Conservation (phyloP, 1,140 invertebrate genomes). For the Pseudobourletiella spinata region DNA sequence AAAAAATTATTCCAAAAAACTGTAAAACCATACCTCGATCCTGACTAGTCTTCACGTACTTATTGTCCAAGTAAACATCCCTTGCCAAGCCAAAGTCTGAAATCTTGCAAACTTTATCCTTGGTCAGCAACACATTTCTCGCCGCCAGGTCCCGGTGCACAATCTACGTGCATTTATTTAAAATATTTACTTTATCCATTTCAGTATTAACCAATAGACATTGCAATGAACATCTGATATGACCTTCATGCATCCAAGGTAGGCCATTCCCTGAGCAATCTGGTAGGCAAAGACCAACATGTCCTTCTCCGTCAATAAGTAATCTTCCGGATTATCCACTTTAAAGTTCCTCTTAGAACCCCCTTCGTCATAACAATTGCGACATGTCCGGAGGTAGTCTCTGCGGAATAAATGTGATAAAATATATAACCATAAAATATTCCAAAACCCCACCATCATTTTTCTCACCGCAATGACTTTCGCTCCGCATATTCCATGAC, state of each 20-base stretch:
- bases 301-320: conserved; percentile 54
- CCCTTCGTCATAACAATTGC: too few relatives aligned
- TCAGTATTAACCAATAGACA: too few relatives aligned
- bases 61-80: conserved; percentile 70
- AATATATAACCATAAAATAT: too few relatives aligned
- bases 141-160: conserved; percentile 77
- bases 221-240: too few relatives aligned
- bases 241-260: conserved; percentile 74
- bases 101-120: conserved; percentile 69
- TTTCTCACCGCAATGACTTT: conserved; percentile 58
- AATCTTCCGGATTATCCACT: conserved; percentile 7
- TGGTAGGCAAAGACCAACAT: conserved; percentile 77
- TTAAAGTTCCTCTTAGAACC: too few relatives aligned
- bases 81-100: conserved; percentile 78
- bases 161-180: conserved; percentile 50
- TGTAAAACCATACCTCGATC: conserved; percentile 57
- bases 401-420: conserved; percentile 17
- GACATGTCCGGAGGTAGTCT: conserved; percentile 32
- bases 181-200: too few relatives aligned
- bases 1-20: too few relatives aligned
- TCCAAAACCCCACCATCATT: too few relatives aligned
- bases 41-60: conserved; percentile 69
- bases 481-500: conserved; percentile 75
- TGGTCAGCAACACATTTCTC: conserved; percentile 66
- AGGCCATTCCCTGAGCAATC: conserved; percentile 76